Base-by-base conservation (phyloP, 2,113 vertebrate species). In the Cavia aperea region DNA sequence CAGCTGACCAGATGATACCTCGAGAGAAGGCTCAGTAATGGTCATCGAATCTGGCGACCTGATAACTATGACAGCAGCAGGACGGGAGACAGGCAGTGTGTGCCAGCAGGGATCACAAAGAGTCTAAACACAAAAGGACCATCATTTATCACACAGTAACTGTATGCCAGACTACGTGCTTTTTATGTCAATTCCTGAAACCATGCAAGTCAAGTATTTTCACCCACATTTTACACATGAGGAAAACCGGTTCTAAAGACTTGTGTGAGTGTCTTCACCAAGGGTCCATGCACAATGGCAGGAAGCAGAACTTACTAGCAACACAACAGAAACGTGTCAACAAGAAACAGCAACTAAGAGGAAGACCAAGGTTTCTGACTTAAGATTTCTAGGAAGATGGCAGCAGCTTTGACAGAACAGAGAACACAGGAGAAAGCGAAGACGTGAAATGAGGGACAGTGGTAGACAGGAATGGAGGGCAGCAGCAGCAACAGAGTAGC, bases 181-280 rank as follows among this genome's bases (percentile, higher is more conserved):
- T 75, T 19, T 73, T 51, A 46, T 10, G 73, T 94, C 46, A 56
- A 54, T 54, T 75, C 77, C 56, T 75, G 63, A 70, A 84, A 62
- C 60, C 75, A 54, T 81, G 14, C 58, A 68, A 39, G 33, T 15
- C 12, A 62, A 86, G 33, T 68, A 49, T 81, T 81, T 93, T 92
- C 46, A 94, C 63, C n/a, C 36, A 73, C n/a, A 58, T 54, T 75
- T 95, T 84, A 56, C 39, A 85, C 86, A 89, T 89, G 15, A 73
- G 24, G 46, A 95, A 93, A 91, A 77, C 68, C 51, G 75, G 24
- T 81, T 84, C 83, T 58, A 88, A 90, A 84, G 26, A 87, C 29
- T 0, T 78, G 15, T 19, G 21, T 19, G 70, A 43, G 26, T 65
- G 14, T 77, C 54, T 29, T 83, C 26, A 33, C 39, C 46, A 56